Evolutionary conservation across 2,888 invertebrate species (phyloP), one percentile per base, ranked within the genome.

Genomic region (Rhodophaea formosa): DNA sequence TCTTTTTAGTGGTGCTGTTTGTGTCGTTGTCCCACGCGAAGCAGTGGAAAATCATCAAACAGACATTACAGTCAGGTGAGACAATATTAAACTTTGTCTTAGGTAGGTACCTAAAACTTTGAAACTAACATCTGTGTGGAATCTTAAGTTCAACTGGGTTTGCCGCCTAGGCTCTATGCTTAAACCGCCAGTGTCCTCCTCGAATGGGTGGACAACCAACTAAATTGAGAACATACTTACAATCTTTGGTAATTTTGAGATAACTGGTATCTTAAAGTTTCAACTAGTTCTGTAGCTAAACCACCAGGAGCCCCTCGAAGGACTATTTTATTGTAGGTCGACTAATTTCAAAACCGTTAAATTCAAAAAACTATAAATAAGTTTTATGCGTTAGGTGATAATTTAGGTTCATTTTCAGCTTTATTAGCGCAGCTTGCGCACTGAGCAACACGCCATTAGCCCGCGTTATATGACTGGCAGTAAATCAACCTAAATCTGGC

Each of bases 41-140:
- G 74, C 96, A 96, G 81, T 96, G 96, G 96, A 93, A 94, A 80
- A 92, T 94, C 75, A 93, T 96, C 78, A 96, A 96, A 85, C 93
- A 93, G 75, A 95, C 95, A 74, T 93, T 96, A 70, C 95, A 95
- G 80, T 94, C 95, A 87, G 96, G 96, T 96, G 82, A 93, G 93
- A 45, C 7, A 55, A 45, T 17, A 46, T n/a, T n/a, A n/a, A n/a
- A n/a, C n/a, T n/a, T n/a, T n/a, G n/a, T n/a, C n/a, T n/a, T n/a
- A n/a, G n/a, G 54, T 55, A 55, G 45, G 54, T 55, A 43, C 16
- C 10, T 39, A 16, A 32, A n/a, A 44, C 32, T 30, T 44, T 32
- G 15, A 15, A 49, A 32, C 32, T 32, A 15, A 12, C 15, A 15
- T 32, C 29, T 49, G 7, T 14, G 30, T 49, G 45, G 16, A 1